Base-by-base conservation (phyloP, 2,113 vertebrate genomes). In the Heterochromis multidens region DNA sequence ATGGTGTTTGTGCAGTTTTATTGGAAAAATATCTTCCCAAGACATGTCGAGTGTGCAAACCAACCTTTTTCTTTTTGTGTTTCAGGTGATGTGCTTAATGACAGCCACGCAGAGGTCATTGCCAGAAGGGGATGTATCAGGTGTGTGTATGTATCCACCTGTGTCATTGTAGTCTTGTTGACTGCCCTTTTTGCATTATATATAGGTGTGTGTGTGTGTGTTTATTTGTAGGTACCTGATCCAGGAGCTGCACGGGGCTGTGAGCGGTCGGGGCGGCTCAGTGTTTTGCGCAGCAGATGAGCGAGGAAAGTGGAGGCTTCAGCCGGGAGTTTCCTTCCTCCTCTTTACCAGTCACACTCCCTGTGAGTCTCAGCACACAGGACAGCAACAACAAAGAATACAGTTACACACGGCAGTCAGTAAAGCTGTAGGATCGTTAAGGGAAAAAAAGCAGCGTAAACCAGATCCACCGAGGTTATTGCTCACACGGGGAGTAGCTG, bases 331-430 rank as follows among this genome's bases (percentile, higher is more conserved):
- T 9, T 80, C 81, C 6, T 99, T 99, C 94, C 63, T 99, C 76
- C 97, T 99, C 93, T 99, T 99, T 91, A 97, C 94, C 83, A 99
- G 98, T 87, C 98, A 99, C 82, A 99, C 98, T 7, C 98, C 98
- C 4, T 99, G 98, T 99, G 90, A 97, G 98, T 95, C 63, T 19
- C 23, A 70, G 65, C 16, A 19, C 23, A 25, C n/a, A 0, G 62
- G n/a, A 43, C 35, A 40, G 14, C 2, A 23, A 70, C 8, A 70
- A 16, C 0, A 40, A 46, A 23, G 0, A 11, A 1, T 29, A 49
- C 67, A 72, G 16, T 0, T 29, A 49, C 65, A 70, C 23, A 72
- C 23, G 19, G 16, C 16, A 29, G 65, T 19, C 0, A 19, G 25
- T 19, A 19, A 5, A 27, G 43, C 43, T 46, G 11, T 5, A 46